Percentiles rank a stretch among this genome's conserved stretches.
Conservation (phyloP, 1,140 invertebrate genomes). For the Trigoniulus corallinus region DNA sequence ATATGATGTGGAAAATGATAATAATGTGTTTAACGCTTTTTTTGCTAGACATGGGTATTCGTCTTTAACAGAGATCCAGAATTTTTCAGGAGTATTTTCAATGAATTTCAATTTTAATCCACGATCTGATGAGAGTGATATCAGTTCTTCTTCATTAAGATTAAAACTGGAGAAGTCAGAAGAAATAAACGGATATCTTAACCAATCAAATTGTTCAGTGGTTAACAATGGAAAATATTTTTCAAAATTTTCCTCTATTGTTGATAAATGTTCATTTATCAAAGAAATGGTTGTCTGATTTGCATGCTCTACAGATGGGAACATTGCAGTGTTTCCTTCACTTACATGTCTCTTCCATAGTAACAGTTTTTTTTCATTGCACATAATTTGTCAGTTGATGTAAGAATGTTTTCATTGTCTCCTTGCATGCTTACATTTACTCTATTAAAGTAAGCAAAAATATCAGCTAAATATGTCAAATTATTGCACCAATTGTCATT, state of each 20-base stretch:
- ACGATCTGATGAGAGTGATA: neutral
- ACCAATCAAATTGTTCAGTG: neutral
- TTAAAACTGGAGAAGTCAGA: neutral
- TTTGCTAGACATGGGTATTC: neutral
- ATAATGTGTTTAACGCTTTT: neutral
- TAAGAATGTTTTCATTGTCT: conserved; percentile 8
- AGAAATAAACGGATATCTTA: neutral
- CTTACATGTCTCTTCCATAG: neutral
- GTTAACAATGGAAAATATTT: neutral
- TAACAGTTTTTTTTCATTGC: conserved; percentile 2
- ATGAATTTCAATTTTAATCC: neutral
- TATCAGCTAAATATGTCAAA: conserved; percentile 4
- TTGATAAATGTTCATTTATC: neutral
- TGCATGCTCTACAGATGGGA: neutral
- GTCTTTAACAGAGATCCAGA: neutral
- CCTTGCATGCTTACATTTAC: neutral
- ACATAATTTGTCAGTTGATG: conserved; percentile 4
- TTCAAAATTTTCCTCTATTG: neutral
- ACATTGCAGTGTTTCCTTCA: neutral
- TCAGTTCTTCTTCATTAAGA: neutral
- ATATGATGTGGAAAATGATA: neutral
- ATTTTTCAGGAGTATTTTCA: neutral
- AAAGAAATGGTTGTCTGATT: neutral
- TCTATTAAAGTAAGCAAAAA: conserved; percentile 6
- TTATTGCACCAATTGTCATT: conserved; percentile 2